Evolutionary conservation across 2,888 invertebrate genomes (phyloP), one percentile per base, ranked within the genome.

Genomic region (Caprella mutica): DNA sequence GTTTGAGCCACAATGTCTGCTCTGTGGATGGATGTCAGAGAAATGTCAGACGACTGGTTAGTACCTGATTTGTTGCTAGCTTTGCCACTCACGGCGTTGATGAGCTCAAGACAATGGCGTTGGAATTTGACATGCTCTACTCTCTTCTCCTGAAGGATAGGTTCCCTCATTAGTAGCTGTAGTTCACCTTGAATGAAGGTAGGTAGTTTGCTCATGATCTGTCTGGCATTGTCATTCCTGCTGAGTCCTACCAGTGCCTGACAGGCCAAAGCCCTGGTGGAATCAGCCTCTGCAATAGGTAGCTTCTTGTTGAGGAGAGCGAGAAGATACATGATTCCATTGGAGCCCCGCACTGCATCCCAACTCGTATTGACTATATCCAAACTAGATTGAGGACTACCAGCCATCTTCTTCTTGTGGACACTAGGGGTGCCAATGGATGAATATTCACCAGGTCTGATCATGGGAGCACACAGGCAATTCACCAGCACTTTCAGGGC

Each of bases 1-100:
- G 97, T 97, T 74, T 94, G 92, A 0, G 94, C 93, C 0, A 97
- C 92, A 43, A 97, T 89, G 73, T 91, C 91, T 1, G 93, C 87
- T 83, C 60, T 54, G 46, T 62, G 59, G 14, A 66, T 46, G 44
- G 56, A 57, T 24, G 50, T 39, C 40, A 64, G 23, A 17, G 61
- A 54, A 19, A 61, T 54, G 39, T 61, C 61, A 17, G 55, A 46
- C 5, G 46, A 38, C 21, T 40, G 48, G 30, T 14, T 17, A 14
- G 48, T n/a, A 1, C 29, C 27, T 24, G 48, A 21, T 9, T 27
- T 24, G 48, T 33, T 35, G 29, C 33, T 39, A n/a, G 84, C 81
- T 76, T 90, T 90, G 0, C 94, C 94, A 2, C 90, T 88, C 0
- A 96, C 85, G 1, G 86, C 77, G 72, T 93, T 92, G 60, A 98